Percentiles rank a stretch among this genome's conserved stretches.
Conservation (phyloP, 2,888 invertebrate species). For the Proisotoma minuta region DNA sequence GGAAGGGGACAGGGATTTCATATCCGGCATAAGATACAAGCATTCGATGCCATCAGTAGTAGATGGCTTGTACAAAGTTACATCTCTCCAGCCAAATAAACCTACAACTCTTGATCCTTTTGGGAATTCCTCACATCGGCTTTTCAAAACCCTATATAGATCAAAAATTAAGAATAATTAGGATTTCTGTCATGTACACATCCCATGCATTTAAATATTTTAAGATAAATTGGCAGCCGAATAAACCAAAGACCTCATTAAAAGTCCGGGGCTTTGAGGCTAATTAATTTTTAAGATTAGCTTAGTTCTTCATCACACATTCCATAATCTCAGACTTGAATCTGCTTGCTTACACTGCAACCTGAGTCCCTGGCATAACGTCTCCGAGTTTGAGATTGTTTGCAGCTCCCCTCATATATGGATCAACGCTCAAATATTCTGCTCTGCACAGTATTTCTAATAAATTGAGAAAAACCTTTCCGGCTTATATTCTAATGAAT, state of each 20-base stretch:
- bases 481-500: neutral
- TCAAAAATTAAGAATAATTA: neutral
- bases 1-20: slow-evolving; percentile 60
- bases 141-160: slow-evolving; percentile 60
- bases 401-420: slow-evolving; percentile 57
- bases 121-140: slow-evolving; percentile 61
- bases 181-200: neutral
- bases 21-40: slow-evolving; percentile 55
- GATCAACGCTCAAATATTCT: slow-evolving; percentile 66
- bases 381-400: slow-evolving; percentile 54
- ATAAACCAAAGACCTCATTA: no score
- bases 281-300: no score
- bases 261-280: neutral
- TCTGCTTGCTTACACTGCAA: slow-evolving; percentile 55
- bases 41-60: slow-evolving; percentile 29
- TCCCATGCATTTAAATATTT: no score
- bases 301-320: no score
- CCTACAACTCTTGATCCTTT: slow-evolving; percentile 62
- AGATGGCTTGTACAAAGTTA: slow-evolving; percentile 55
- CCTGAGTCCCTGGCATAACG: slow-evolving; percentile 66
- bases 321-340: no score
- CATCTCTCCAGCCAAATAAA: slow-evolving; percentile 66
- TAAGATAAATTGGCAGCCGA: no score
- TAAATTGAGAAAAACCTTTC: neutral
- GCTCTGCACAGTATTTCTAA: slow-evolving; percentile 60